Evolutionary conservation across 2,888 invertebrate species (phyloP).

Genomic region (Zygogramma bicolorata): DNA sequence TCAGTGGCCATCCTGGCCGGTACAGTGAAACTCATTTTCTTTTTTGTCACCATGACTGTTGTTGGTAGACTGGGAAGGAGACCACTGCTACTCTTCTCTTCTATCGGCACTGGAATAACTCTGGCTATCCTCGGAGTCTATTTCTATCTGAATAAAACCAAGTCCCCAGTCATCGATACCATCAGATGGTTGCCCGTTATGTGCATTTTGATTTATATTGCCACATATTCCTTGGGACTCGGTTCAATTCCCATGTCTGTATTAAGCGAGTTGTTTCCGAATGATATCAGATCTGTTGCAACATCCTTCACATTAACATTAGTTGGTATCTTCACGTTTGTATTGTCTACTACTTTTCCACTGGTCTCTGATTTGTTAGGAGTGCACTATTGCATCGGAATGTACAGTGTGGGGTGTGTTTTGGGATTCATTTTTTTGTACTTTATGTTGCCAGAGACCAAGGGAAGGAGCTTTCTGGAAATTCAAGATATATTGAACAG

Average conservation of each 20-base stretch:
- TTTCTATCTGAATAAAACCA: not conserved
- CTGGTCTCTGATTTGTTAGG: not conserved
- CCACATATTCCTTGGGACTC: not conserved
- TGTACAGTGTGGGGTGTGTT: too few species aligned
- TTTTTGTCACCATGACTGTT: not conserved
- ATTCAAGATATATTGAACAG: too few species aligned
- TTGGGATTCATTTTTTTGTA: too few species aligned
- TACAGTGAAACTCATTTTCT: not conserved
- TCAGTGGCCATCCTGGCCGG: not conserved
- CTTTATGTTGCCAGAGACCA: too few species aligned
- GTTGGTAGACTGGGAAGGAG: conserved; percentile 64
- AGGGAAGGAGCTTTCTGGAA: too few species aligned
- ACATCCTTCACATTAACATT: not conserved
- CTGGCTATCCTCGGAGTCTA: not conserved
- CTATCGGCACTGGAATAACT: not conserved
- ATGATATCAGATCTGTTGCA: not conserved
- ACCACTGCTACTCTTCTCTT: conserved; percentile 68
- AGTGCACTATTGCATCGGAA: not conserved
- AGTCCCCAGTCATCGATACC: not conserved
- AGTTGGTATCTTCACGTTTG: not conserved
- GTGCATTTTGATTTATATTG: not conserved
- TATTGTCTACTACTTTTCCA: not conserved
- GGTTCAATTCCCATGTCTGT: not conserved
- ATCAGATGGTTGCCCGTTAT: not conserved
- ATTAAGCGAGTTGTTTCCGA: not conserved